phyloP scores from a whole-genome alignment of 2,888 invertebrate species.

The Clusia tigrina region DNA sequence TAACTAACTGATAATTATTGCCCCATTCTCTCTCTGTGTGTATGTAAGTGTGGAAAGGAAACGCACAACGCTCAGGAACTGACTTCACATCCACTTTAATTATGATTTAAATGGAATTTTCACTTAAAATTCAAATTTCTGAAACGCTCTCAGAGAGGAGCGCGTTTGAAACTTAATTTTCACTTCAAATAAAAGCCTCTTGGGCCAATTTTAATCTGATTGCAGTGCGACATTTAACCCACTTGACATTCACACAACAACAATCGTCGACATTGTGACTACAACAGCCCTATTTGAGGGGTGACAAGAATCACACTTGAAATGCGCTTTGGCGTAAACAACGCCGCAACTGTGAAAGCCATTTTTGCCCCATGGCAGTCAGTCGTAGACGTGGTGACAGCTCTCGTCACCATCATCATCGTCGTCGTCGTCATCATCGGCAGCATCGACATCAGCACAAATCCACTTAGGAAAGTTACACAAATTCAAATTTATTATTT shows the following conservation, averaged over 20 bases:
- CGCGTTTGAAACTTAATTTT: conserved; percentile 23
- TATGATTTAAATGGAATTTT: conserved; percentile 22
- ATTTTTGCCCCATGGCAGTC: not conserved
- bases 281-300: not conserved
- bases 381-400: not conserved
- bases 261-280: conserved; percentile 6
- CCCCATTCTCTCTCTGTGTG: no score
- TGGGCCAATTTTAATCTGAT: conserved; percentile 44
- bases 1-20: no score
- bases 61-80: conserved; percentile 25
- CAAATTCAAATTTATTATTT: conserved; percentile 2
- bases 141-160: not conserved
- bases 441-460: no score
- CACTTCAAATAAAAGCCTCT: conserved; percentile 36
- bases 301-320: conserved; percentile 25
- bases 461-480: no score
- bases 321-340: not conserved
- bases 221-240: conserved; percentile 17
- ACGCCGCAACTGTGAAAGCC: not conserved
- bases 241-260: conserved; percentile 19
- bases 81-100: conserved; percentile 32
- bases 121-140: conserved; percentile 2
- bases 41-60: no score
- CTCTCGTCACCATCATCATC: not conserved
- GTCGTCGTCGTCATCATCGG: no score